Percentiles rank a stretch among this genome's conserved stretches.
Evolutionary conservation across 2,888 invertebrate genomes (phyloP).

Genomic region (Griposia aprilina): DNA sequence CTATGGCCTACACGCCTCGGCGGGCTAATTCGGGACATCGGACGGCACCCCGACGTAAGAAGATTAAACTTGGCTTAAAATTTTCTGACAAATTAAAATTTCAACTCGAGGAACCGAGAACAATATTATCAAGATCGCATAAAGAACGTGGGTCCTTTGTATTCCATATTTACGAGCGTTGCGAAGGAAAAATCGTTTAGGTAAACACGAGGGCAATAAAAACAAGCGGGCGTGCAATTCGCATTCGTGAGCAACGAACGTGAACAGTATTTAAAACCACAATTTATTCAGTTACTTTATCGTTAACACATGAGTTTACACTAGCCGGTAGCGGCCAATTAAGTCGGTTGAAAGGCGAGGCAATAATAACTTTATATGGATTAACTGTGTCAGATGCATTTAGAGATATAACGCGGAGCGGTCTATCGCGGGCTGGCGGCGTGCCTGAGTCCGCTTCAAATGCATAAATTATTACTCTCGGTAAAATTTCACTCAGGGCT

Average conservation of each 20-base stretch:
- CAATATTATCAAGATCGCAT: slow-evolving; percentile 83
- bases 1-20: slow-evolving; percentile 80
- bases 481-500: slow-evolving; percentile 76
- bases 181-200: slow-evolving; percentile 83
- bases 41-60: slow-evolving; percentile 71
- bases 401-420: slow-evolving; percentile 79
- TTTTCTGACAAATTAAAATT: slow-evolving; percentile 83
- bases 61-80: slow-evolving; percentile 78
- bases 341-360: slow-evolving; percentile 84
- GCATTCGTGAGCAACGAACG: slow-evolving; percentile 79
- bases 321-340: slow-evolving; percentile 85
- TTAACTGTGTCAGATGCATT: slow-evolving; percentile 87
- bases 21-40: slow-evolving; percentile 79
- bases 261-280: slow-evolving; percentile 80
- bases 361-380: slow-evolving; percentile 88
- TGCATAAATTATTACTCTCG: slow-evolving; percentile 79
- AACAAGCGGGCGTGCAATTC: slow-evolving; percentile 79
- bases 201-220: slow-evolving; percentile 82
- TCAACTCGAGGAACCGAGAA: slow-evolving; percentile 77
- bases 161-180: slow-evolving; percentile 79
- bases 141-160: slow-evolving; percentile 81
- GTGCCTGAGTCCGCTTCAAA: slow-evolving; percentile 74
- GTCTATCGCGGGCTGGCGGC: slow-evolving; percentile 80
- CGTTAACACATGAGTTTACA: slow-evolving; percentile 84
- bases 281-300: slow-evolving; percentile 85